Conservation (phyloP, 92 coral and sea anemone species). For the Heteractis magnifica region DNA sequence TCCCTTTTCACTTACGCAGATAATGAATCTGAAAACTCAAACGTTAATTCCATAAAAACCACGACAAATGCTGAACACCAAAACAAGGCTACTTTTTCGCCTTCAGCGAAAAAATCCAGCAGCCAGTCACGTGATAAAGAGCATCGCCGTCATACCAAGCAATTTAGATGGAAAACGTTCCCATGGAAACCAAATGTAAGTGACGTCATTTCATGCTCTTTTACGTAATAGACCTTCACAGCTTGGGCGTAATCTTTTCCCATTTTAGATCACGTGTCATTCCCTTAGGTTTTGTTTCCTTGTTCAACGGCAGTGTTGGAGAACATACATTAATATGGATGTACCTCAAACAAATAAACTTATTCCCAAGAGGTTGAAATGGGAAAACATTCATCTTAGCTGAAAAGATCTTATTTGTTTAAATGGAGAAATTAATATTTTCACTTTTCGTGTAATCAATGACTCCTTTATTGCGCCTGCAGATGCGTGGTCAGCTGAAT, state of each 20-base stretch:
- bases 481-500: conserved; percentile 91
- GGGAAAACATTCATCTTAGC: too few species aligned
- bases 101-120: neutral
- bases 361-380: too few species aligned
- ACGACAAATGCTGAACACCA: neutral
- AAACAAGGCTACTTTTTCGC: neutral
- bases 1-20: neutral
- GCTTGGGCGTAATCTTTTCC: too few species aligned
- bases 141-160: conserved; percentile 16
- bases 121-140: conserved; percentile 16
- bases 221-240: too few species aligned
- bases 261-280: too few species aligned
- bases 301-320: too few species aligned
- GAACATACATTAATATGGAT: too few species aligned
- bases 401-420: neutral
- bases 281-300: too few species aligned
- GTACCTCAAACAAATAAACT: too few species aligned
- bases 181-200: conserved; percentile 42
- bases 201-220: too few species aligned
- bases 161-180: conserved; percentile 25
- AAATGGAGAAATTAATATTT: neutral
- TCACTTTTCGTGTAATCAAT: neutral
- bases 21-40: conserved; percentile 8
- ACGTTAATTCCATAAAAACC: neutral
- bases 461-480: conserved; percentile 2